Evolutionary conservation across 2,113 vertebrate species (phyloP).

Genomic region (Donacobius atricapilla): DNA sequence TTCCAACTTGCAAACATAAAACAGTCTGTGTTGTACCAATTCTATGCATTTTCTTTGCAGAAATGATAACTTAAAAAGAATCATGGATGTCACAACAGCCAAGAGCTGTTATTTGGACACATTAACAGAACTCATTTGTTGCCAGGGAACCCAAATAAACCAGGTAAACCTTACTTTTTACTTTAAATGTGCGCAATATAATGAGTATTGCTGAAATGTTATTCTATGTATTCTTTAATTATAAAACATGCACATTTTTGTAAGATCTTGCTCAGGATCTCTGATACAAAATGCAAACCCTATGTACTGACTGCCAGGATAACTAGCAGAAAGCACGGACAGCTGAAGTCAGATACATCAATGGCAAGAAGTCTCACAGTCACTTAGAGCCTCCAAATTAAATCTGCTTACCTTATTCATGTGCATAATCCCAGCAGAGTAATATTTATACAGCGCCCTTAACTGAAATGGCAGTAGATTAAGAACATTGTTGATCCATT

Average conservation of each 20-base stretch:
- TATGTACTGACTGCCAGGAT: neutral
- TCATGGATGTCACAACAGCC: neutral
- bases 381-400: neutral
- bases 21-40: neutral
- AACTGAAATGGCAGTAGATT: neutral
- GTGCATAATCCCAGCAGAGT: neutral
- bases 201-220: neutral
- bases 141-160: neutral
- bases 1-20: neutral
- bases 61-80: neutral
- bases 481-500: neutral
- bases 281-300: neutral
- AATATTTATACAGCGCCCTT: neutral
- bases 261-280: neutral
- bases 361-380: neutral
- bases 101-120: constrained; percentile 3
- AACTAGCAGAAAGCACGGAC: neutral
- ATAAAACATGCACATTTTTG: neutral
- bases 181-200: neutral
- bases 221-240: neutral
- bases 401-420: neutral
- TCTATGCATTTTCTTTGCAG: neutral
- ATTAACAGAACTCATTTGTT: neutral
- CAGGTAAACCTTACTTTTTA: neutral
- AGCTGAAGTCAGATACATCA: neutral